phyloP scores from a whole-genome alignment of 2,113 vertebrate species.

The Bufo bufo region DNA sequence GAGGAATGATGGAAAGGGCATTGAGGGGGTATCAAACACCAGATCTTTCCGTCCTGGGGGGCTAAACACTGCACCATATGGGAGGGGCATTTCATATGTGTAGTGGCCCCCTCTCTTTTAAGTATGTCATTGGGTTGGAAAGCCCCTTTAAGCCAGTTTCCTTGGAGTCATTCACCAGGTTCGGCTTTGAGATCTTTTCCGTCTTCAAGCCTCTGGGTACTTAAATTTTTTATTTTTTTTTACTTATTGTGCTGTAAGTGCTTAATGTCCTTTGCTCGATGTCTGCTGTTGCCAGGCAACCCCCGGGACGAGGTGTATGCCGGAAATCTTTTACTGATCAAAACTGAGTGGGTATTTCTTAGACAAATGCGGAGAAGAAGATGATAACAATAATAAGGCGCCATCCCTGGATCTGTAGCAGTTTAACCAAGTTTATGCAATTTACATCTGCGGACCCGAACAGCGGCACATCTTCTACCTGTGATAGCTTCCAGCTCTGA shows the following conservation, averaged over 20 bases:
- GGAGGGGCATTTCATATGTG: too few species aligned
- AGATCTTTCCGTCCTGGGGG: too few species aligned
- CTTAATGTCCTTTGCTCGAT: slow-evolving; percentile 1
- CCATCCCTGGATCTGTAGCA: not conserved
- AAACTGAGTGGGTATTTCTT: not conserved
- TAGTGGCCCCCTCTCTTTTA: too few species aligned
- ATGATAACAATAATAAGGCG: not conserved
- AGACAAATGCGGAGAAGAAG: not conserved
- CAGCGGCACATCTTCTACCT: not conserved
- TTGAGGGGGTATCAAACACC: too few species aligned
- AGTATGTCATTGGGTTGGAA: too few species aligned
- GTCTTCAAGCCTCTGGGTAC: not conserved
- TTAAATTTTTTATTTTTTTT: not conserved
- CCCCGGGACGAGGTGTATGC: not conserved
- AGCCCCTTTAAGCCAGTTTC: not conserved
- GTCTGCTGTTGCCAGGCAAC: slow-evolving; percentile 1
- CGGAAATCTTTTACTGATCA: not conserved
- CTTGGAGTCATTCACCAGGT: not conserved
- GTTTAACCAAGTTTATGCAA: not conserved
- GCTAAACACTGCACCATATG: too few species aligned
- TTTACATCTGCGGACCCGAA: not conserved
- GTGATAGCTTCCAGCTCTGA: not conserved
- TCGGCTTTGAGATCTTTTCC: not conserved
- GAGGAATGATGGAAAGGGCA: too few species aligned
- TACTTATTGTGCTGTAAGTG: not conserved